phyloP scores from a whole-genome alignment of 2,113 vertebrate species.

The crab-eating macaque (Macaca fascicularis) region T2T-MFA8v1.1 NC_088386.1:117471001-117471500 shows the following conservation, averaged over 20 bases:
- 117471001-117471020: too few relatives aligned
- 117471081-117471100: conserved; percentile 35
- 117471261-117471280: background rate
- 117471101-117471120: conserved; percentile 17
- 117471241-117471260: conserved; percentile 6
- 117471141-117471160: conserved; percentile 13
- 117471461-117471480: conserved; percentile 88
- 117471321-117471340: conserved; percentile 51
- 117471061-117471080: too few relatives aligned
- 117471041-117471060: too few relatives aligned
- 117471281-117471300: background rate
- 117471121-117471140: conserved; percentile 51
- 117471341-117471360: conserved; percentile 82
- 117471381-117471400: conserved; percentile 83
- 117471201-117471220: background rate
- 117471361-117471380: conserved; percentile 82
- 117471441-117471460: conserved; percentile 85
- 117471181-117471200: conserved; percentile 59
- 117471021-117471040: too few relatives aligned
- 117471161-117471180: conserved; percentile 41
- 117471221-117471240: conserved; percentile 31
- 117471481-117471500: conserved; percentile 84
- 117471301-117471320: background rate
- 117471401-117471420: conserved; percentile 82
- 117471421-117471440: conserved; percentile 82